Evolutionary conservation across 2,888 invertebrate genomes (phyloP), one percentile per base, ranked within the genome.

Genomic region (Xanthia icteritia): DNA sequence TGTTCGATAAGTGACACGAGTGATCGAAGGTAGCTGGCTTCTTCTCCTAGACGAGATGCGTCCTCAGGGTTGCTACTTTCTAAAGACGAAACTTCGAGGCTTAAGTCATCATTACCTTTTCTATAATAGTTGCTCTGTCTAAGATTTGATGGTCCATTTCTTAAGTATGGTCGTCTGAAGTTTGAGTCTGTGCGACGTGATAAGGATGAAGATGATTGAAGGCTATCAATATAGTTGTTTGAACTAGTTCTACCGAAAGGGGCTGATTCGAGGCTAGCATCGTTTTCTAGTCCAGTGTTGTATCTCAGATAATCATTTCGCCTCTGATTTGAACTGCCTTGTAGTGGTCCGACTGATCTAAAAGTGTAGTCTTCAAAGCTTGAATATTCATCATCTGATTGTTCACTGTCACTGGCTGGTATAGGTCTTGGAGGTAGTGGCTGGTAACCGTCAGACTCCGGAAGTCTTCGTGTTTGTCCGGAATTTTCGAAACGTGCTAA

Each of bases 351-450:
- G 39, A 36, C 5, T 13, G 56, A 39, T n/a, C 58, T 77, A 36
- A 23, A 82, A 48, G n/a, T 36, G 15, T 56, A 42, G 27, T 86
- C 86, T 69, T 83, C 83, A 13, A 17, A n/a, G 45, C 71, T 85
- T 31, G 61, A 13, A 20, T 74, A 66, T 15, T 78, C 83, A 20
- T 65, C 82, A 51, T 86, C 54, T 36, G 72, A 63, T 31, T 78
- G 36, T n/a, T 69, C 78, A 39, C 70, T 58, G 23, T 68, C 68
- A 68, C 78, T 85, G 2, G 13, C 60, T 56, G 66, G 17, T 17
- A 36, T n/a, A 20, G 17, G 27, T 68, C 58, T 65, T 36, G 81
- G 36, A 27, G 65, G 4, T 0, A 31, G 6, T 23, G 36, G 27
- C 5, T 54, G 39, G 6, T 58, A 27, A 17, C 9, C 20, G 73